Evolutionary conservation across 2,113 vertebrate species (phyloP).

Genomic region (Actenoides lindsayi): DNA sequence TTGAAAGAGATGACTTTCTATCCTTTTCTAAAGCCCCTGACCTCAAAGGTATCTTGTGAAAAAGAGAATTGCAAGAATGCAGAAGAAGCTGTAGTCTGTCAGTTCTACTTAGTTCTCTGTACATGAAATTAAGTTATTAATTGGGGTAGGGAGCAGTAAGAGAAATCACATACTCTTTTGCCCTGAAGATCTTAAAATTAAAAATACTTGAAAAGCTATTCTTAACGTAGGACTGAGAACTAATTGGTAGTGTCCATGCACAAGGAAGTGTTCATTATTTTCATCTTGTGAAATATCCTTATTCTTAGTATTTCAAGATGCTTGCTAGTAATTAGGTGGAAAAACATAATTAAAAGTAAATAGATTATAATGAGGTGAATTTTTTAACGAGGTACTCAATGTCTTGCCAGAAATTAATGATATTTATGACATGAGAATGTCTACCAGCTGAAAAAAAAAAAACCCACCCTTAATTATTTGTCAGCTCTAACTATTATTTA

Average conservation of each 20-base stretch:
- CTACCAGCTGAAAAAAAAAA: not conserved
- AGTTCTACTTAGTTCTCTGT: not conserved
- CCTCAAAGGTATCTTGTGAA: not conserved
- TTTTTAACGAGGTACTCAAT: not conserved
- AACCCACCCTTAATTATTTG: not conserved
- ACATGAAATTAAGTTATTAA: conserved; percentile 27
- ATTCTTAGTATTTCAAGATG: not conserved
- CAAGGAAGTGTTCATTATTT: not conserved
- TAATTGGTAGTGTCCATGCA: not conserved
- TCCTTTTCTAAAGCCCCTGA: not conserved
- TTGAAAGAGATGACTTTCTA: not conserved
- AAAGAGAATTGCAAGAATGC: conserved; percentile 34
- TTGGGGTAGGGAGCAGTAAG: not conserved
- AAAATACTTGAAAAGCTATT: conserved; percentile 21
- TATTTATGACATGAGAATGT: not conserved
- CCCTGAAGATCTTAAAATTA: not conserved
- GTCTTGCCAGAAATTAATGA: not conserved
- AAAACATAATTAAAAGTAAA: conserved; percentile 26
- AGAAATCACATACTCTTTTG: conserved; percentile 43
- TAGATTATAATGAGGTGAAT: not conserved
- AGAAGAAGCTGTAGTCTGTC: conserved; percentile 1
- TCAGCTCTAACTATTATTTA: not conserved
- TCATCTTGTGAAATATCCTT: not conserved
- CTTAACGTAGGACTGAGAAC: not conserved
- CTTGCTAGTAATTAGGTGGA: not conserved